These are phyloP conservation scores for Cryptomyrus ogoouensis DNA, from an alignment of 2,113 vertebrate genomes.

Conservation along the genomic window DNA sequence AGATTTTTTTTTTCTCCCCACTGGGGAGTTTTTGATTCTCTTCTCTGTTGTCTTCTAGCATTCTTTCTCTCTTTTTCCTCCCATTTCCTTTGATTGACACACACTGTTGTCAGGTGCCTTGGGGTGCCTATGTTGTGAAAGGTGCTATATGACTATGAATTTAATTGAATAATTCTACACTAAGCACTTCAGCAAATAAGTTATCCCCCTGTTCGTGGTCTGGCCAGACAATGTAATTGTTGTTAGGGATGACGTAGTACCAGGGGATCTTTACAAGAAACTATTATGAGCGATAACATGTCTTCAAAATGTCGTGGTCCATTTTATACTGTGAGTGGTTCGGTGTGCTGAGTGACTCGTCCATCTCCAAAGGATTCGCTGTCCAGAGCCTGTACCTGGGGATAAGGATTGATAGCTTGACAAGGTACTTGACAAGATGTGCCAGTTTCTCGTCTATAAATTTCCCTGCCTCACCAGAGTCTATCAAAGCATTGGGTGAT, in stretches of 20 bases:
- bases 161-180: background rate
- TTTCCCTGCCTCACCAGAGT: background rate
- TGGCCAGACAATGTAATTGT: background rate
- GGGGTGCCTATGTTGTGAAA: background rate
- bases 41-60: background rate
- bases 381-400: background rate
- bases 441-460: background rate
- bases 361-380: background rate
- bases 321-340: background rate
- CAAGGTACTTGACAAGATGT: background rate
- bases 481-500: background rate
- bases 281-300: background rate
- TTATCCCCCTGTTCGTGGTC: background rate
- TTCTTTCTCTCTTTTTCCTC: background rate
- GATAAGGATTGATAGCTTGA: background rate
- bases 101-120: background rate
- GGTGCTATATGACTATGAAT: background rate
- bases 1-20: background rate
- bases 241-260: background rate
- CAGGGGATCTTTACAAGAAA: background rate
- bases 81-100: background rate
- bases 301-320: background rate
- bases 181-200: background rate
- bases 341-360: background rate
- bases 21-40: background rate